These are phyloP conservation scores for Hirundo rustica DNA, from an alignment of 2,797 vertebrate genomes.

Conservation along the genomic window DNA sequence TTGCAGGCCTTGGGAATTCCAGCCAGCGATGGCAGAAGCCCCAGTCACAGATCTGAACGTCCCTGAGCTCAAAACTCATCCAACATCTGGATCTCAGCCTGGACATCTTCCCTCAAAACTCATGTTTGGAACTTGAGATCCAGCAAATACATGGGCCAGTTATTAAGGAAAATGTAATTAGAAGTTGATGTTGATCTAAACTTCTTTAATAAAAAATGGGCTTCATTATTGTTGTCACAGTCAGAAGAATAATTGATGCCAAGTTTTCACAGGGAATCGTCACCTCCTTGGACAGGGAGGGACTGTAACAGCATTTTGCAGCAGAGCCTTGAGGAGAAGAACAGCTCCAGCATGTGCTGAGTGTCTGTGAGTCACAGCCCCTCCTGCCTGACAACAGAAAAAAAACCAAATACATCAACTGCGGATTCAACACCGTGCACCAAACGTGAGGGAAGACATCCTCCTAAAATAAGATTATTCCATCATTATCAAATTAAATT, in stretches of 20 bases:
- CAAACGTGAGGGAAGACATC: neutral
- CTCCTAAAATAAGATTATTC: neutral
- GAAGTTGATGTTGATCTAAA: neutral
- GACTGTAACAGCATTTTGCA: neutral
- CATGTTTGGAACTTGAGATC: neutral
- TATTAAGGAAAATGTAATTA: neutral
- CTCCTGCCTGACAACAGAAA: neutral
- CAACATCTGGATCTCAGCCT: neutral
- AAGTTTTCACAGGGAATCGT: constrained; percentile 6
- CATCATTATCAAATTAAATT: neutral
- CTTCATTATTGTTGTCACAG: neutral
- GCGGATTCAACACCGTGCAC: accelerated
- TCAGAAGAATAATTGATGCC: constrained; percentile 8
- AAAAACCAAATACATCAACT: neutral
- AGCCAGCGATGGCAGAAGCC: neutral
- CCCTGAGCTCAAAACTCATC: accelerated
- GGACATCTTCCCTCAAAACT: neutral
- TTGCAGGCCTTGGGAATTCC: neutral
- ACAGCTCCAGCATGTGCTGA: neutral
- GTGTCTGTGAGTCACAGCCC: neutral
- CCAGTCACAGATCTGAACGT: accelerated
- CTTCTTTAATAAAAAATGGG: neutral
- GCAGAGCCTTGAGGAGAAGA: neutral
- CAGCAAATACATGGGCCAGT: neutral
- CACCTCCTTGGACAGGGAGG: neutral